Evolutionary conservation across 1,140 invertebrate genomes (phyloP).

Genomic region (Dendrolimus punctatus): DNA sequence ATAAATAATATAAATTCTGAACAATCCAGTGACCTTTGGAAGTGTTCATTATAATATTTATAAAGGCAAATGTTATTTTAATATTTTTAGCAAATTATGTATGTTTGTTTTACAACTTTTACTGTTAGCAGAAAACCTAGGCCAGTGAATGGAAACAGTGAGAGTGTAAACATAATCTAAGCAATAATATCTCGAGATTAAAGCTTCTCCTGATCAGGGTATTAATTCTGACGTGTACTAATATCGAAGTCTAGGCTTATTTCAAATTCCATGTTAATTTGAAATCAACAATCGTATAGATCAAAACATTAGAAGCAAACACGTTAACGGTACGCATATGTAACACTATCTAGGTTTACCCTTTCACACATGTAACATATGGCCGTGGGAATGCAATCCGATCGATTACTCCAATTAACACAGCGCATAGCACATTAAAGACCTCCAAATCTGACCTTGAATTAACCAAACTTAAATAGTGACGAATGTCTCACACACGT

Average conservation of each 20-base stretch:
- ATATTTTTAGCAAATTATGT: no score
- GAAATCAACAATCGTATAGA: slow-evolving; percentile 13
- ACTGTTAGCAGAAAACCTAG: no score
- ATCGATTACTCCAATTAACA: slow-evolving; percentile 49
- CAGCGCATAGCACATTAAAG: slow-evolving; percentile 22
- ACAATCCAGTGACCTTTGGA: no score
- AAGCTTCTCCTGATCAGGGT: no score
- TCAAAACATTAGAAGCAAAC: slow-evolving; percentile 22
- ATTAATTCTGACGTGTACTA: no score
- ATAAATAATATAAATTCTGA: no score
- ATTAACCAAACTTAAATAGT: slow-evolving; percentile 29
- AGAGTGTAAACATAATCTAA: no score
- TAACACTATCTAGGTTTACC: slow-evolving; percentile 28
- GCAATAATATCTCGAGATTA: no score
- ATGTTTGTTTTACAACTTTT: no score
- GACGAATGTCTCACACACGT: slow-evolving; percentile 33
- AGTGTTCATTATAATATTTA: no score
- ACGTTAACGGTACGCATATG: slow-evolving; percentile 49
- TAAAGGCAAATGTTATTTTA: no score
- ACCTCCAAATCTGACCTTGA: slow-evolving; percentile 37
- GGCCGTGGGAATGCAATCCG: slow-evolving; percentile 37
- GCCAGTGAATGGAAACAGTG: no score
- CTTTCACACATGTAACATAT: slow-evolving; percentile 64
- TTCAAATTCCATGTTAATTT: background rate
- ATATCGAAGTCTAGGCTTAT: background rate